Evolutionary conservation across 2,888 invertebrate genomes (phyloP), one percentile per base, ranked within the genome.

Genomic region (Chymomyza amoena): DNA sequence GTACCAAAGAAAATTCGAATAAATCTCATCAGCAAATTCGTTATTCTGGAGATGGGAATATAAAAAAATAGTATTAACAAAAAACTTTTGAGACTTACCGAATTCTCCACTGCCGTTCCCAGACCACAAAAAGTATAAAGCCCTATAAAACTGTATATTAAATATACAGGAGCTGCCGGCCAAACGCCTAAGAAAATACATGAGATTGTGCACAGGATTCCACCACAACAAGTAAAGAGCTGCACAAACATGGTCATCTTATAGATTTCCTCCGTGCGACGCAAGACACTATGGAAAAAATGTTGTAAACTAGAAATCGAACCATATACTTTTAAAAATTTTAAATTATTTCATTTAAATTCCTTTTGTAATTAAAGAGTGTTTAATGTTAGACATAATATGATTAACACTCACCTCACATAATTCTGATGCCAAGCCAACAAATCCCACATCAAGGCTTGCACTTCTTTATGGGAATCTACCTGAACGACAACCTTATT

Each of bases 371-470:
- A n/a, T n/a, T n/a, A n/a, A n/a, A n/a, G 20, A 20, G 20, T 20
- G 20, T 20, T 20, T 20, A 20, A 3, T 2, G 1, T 20, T 20
- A 20, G 20, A 20, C 3, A 20, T 20, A 5, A 32, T 25, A 13
- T 7, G 6, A 0, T 13, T 4, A 6, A 4, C 1, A 3, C n/a
- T 45, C 69, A 90, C 90, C 20, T 66, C 1, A 75, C 79, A 65
- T 89, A 89, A 13, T 78, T 69, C 62, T 90, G 89, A 68, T 89
- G 89, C 81, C 83, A 89, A 6, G 60, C 50, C 1, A 89, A n/a
- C 2, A 87, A 60, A 7, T 89, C 83, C 15, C 61, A 63, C 2
- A 89, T 57, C 66, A 72, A 59, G 0, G 9, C 4, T 0, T 32
- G 65, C 54, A 71, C 68, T 20, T 65, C 70, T 1, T 69, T 32